Percentiles rank a stretch among this genome's conserved stretches.
Conservation (phyloP, 2,113 vertebrate species). For the Syrmaticus mikado region DNA sequence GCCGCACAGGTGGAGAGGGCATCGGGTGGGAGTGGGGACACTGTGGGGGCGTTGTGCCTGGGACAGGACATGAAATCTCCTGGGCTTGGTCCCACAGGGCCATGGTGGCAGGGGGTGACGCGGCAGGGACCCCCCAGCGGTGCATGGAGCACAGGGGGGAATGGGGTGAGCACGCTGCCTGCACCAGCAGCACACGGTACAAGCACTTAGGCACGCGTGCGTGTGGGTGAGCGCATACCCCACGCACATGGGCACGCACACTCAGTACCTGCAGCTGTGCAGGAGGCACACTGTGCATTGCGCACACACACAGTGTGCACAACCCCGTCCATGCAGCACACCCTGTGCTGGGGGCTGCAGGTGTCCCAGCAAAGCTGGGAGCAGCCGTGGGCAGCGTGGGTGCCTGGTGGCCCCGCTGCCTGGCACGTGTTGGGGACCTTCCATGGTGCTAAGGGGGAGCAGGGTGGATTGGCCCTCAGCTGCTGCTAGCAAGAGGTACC, state of each 20-base stretch:
- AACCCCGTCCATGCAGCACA: background rate
- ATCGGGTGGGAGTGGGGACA: background rate
- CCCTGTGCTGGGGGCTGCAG: background rate
- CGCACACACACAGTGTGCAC: background rate
- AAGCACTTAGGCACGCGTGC: conserved; percentile 38
- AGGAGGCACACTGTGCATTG: background rate
- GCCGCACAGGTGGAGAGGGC: background rate
- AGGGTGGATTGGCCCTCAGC: background rate
- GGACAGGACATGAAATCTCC: background rate
- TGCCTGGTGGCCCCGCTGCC: background rate
- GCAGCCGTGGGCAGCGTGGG: background rate
- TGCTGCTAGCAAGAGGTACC: conserved; percentile 28
- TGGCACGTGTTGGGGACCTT: background rate
- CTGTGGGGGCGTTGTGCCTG: background rate
- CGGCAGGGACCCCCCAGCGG: background rate
- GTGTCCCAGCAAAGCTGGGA: conserved; percentile 8
- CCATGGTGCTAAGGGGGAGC: conserved; percentile 45
- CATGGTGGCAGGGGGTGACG: background rate
- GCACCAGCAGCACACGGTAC: background rate
- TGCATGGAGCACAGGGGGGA: background rate
- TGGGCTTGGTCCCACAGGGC: background rate
- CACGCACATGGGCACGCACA: background rate
- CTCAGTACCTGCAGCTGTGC: background rate
- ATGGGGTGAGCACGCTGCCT: background rate
- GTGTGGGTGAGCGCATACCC: background rate